A percentile compares a stretch with the other conserved stretches of the same genome.
Evolutionary conservation across 2,113 vertebrate genomes (phyloP).

Genomic region (Corythoichthys haematopterus): DNA sequence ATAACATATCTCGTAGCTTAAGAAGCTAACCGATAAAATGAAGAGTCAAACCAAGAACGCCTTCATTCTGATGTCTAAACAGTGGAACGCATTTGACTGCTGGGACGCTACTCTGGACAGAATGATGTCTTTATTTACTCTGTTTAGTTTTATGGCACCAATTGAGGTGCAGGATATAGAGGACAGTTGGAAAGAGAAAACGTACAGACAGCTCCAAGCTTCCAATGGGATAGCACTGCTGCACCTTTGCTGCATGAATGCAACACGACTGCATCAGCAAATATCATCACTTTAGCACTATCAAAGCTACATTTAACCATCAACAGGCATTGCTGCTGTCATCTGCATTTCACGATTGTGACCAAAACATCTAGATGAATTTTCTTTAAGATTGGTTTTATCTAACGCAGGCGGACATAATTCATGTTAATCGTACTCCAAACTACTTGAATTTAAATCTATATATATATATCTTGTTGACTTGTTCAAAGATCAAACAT

Average conservation of each 20-base stretch:
- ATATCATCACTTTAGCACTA: conserved; percentile 5
- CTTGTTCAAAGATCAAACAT: background rate
- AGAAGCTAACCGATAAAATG: conserved; percentile 6
- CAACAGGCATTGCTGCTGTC: conserved; percentile 7
- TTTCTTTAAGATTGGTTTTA: conserved; percentile 5
- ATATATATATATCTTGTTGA: background rate
- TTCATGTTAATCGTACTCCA: conserved; percentile 2
- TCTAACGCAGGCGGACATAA: background rate
- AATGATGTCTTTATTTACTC: conserved; percentile 25
- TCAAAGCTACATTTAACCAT: conserved; percentile 8
- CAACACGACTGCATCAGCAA: conserved; percentile 28
- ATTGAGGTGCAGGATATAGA: conserved; percentile 3
- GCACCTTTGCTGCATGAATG: conserved; percentile 27
- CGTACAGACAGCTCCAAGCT: conserved; percentile 13
- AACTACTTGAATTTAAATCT: background rate
- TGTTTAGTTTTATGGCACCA: conserved; percentile 30
- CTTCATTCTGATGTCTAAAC: background rate
- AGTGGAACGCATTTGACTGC: conserved; percentile 18
- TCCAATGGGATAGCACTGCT: conserved; percentile 14
- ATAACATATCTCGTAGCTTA: conserved; percentile 18
- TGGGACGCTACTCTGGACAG: conserved; percentile 13
- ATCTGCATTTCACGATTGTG: conserved; percentile 8
- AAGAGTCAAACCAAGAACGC: conserved; percentile 9
- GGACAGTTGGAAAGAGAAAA: conserved; percentile 11
- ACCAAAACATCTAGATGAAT: background rate